phyloP scores from a whole-genome alignment of 2,888 invertebrate genomes.

The Clepsis dumicolana region DNA sequence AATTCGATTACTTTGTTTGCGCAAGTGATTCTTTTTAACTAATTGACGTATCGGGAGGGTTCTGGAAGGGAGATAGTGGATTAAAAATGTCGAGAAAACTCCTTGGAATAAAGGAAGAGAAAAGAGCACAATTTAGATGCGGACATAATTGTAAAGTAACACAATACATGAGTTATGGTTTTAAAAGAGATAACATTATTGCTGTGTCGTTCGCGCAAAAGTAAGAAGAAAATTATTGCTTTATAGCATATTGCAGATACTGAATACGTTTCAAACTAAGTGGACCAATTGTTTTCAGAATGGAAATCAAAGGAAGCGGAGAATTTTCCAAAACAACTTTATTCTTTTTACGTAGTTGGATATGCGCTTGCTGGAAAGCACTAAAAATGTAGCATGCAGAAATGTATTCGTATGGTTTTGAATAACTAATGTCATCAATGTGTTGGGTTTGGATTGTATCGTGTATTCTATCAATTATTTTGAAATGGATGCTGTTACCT shows the following conservation, averaged over 20 bases:
- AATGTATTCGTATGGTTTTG: not conserved
- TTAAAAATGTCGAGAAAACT: not conserved
- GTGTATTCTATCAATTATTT: not conserved
- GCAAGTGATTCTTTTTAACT: slow-evolving; percentile 2
- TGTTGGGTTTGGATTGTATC: not conserved
- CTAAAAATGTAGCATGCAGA: not conserved
- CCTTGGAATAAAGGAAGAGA: not conserved
- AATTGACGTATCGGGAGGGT: not conserved
- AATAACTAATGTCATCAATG: not conserved
- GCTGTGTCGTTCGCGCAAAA: too few relatives aligned
- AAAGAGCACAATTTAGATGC: too few relatives aligned
- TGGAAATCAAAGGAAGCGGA: not conserved
- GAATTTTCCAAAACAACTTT: not conserved
- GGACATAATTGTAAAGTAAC: too few relatives aligned
- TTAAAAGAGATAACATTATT: too few relatives aligned
- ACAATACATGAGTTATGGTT: too few relatives aligned
- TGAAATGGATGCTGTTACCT: not conserved
- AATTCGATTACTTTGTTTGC: slow-evolving; percentile 20
- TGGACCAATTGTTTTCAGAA: not conserved
- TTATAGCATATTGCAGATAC: not conserved
- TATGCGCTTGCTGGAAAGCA: not conserved
- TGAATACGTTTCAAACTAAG: not conserved
- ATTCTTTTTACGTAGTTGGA: not conserved
- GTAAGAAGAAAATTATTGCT: not conserved
- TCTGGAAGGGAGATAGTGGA: not conserved